A percentile compares a stretch with the other conserved stretches of the same genome.
Evolutionary conservation across 1,140 invertebrate genomes (phyloP).

Genomic region (Doryteuthis pealeii): DNA sequence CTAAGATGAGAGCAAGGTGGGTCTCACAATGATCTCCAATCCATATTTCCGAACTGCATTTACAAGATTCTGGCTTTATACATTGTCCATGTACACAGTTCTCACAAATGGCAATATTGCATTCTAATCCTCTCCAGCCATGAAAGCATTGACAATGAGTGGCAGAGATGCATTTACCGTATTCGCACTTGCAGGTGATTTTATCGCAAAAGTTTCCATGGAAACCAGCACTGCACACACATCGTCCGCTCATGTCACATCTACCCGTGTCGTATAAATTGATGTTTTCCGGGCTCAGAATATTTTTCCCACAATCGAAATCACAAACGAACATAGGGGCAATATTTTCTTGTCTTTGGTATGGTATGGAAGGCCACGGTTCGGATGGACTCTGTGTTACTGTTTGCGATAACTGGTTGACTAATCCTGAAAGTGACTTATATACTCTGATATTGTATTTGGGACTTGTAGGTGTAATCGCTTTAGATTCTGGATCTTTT

Average conservation of each 20-base stretch:
- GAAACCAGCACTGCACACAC: neutral
- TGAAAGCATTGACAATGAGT: neutral
- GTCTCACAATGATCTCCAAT: neutral
- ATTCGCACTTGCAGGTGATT: neutral
- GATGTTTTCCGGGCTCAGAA: neutral
- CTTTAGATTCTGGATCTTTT: neutral
- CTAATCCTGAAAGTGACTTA: neutral
- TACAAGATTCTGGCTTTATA: neutral
- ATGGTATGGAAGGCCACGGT: neutral
- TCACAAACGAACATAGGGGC: neutral
- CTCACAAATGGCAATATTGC: neutral
- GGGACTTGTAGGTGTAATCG: neutral
- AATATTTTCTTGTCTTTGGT: neutral
- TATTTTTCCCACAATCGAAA: neutral
- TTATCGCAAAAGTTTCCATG: neutral
- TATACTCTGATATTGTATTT: neutral
- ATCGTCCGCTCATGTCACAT: neutral
- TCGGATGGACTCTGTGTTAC: neutral
- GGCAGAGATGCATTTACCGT: neutral
- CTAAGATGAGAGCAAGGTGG: neutral
- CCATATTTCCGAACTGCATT: neutral
- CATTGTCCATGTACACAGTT: neutral
- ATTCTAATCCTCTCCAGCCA: neutral
- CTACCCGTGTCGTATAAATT: neutral
- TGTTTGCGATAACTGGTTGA: neutral